Conservation (phyloP, 1,140 invertebrate genomes). For the Amyelois transitella region DNA sequence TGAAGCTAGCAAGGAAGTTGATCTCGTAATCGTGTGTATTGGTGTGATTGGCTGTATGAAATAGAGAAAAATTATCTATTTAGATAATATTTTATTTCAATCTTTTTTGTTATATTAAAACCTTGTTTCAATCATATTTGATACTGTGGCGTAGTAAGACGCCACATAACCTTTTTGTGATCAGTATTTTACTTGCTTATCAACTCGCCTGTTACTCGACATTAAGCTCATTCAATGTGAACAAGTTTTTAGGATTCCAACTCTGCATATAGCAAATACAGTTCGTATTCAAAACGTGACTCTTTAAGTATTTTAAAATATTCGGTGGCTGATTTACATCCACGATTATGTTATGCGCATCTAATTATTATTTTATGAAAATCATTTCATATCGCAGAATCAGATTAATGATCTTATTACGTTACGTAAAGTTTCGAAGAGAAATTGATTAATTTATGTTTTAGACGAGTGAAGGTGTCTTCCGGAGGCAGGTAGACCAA, state of each 20-base stretch:
- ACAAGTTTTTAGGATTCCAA: neutral
- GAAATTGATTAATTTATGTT: neutral
- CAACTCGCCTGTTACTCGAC: neutral
- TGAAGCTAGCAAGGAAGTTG: neutral
- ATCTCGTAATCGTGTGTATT: too few species aligned
- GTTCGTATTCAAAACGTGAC: neutral
- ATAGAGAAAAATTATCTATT: too few species aligned
- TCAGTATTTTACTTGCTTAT: neutral
- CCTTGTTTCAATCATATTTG: too few species aligned
- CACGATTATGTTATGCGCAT: too few species aligned
- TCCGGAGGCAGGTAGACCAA: too few species aligned
- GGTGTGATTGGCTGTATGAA: too few species aligned
- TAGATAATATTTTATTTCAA: too few species aligned
- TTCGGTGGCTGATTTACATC: neutral
- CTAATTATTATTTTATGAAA: neutral
- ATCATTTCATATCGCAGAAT: neutral
- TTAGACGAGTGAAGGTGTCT: too few species aligned
- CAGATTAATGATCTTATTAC: neutral
- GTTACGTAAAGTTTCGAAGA: neutral
- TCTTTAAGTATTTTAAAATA: neutral
- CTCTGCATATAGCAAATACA: neutral
- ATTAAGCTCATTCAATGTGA: neutral
- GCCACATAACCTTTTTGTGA: too few species aligned
- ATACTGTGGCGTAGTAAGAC: too few species aligned
- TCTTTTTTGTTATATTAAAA: too few species aligned